These are phyloP conservation scores for Penaeus monodon DNA, from an alignment of 2,888 invertebrate genomes.

Conservation along the genomic window DNA sequence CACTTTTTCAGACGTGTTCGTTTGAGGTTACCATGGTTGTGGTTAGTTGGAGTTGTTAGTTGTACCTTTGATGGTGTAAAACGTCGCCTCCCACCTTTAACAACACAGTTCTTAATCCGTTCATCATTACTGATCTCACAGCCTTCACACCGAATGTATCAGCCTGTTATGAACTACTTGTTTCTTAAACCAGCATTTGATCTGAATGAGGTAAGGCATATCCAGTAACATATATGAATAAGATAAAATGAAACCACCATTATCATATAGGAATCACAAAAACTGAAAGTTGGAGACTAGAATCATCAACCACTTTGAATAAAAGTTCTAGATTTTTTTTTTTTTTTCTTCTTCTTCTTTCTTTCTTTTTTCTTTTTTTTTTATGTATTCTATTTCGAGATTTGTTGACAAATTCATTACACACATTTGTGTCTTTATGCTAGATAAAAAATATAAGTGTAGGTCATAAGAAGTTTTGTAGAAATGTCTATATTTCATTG, in stretches of 20 bases:
- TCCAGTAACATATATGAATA: not conserved
- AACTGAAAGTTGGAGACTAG: too few species aligned
- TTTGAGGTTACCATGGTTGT: slow-evolving; percentile 38
- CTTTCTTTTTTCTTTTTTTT: not conserved
- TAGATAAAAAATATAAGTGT: too few species aligned
- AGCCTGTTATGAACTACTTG: slow-evolving; percentile 36
- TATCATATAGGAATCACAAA: too few species aligned
- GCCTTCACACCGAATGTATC: slow-evolving; percentile 37
- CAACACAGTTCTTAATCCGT: slow-evolving; percentile 40
- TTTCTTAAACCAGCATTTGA: slow-evolving; percentile 34
- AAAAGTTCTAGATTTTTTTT: not conserved
- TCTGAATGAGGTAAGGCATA: slow-evolving; percentile 8
- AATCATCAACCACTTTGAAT: too few species aligned
- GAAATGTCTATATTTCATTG: too few species aligned
- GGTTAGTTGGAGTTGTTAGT: slow-evolving; percentile 44
- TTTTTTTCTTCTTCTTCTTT: not conserved
- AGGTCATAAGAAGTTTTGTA: too few species aligned
- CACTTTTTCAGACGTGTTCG: slow-evolving; percentile 21
- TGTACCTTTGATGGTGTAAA: slow-evolving; percentile 24
- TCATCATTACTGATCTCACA: slow-evolving; percentile 38
- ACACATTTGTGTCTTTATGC: too few species aligned
- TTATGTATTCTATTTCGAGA: not conserved
- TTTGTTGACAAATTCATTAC: too few species aligned
- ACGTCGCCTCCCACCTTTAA: slow-evolving; percentile 41
- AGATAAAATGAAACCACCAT: too few species aligned